Evolutionary conservation across 2,888 invertebrate species (phyloP).

Genomic region (Ormyrus rosae): DNA sequence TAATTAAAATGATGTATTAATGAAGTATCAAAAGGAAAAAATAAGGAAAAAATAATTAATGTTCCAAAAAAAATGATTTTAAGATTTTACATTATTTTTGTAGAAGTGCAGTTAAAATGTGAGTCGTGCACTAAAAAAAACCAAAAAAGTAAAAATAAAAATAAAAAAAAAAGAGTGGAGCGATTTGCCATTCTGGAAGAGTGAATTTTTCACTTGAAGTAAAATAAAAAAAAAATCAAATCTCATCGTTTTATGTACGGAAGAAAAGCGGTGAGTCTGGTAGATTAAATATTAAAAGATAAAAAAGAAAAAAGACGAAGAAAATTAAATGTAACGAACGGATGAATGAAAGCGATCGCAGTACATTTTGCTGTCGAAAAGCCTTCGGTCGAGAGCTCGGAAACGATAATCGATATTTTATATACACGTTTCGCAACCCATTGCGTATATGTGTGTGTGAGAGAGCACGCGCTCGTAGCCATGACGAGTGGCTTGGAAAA

Average conservation of each 20-base stretch:
- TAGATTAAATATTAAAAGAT: conserved; percentile 44
- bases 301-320: not conserved
- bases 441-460: conserved; percentile 23
- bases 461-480: conserved; percentile 27
- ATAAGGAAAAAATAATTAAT: conserved; percentile 47
- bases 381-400: conserved; percentile 44
- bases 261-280: conserved; percentile 30
- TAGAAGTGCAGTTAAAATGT: conserved; percentile 41
- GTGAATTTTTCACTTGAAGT: conserved; percentile 36
- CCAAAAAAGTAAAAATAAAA: conserved; percentile 28
- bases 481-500: conserved; percentile 50
- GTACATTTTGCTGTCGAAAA: conserved; percentile 38
- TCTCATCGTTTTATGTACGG: conserved; percentile 40
- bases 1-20: conserved; percentile 48
- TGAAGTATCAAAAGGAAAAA: conserved; percentile 48
- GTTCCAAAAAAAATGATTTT: conserved; percentile 43
- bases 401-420: conserved; percentile 57
- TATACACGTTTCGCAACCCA: conserved; percentile 46
- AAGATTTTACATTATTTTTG: conserved; percentile 55
- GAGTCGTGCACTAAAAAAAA: conserved; percentile 34
- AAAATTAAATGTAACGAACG: conserved; percentile 36
- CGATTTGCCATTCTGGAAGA: conserved; percentile 25
- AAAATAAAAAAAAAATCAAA: conserved; percentile 48
- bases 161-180: conserved; percentile 32
- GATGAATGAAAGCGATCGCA: conserved; percentile 41